A percentile compares a stretch with the other conserved stretches of the same genome.
phyloP scores from a whole-genome alignment of 1,140 invertebrate species.

The Heliconius melpomene region DNA sequence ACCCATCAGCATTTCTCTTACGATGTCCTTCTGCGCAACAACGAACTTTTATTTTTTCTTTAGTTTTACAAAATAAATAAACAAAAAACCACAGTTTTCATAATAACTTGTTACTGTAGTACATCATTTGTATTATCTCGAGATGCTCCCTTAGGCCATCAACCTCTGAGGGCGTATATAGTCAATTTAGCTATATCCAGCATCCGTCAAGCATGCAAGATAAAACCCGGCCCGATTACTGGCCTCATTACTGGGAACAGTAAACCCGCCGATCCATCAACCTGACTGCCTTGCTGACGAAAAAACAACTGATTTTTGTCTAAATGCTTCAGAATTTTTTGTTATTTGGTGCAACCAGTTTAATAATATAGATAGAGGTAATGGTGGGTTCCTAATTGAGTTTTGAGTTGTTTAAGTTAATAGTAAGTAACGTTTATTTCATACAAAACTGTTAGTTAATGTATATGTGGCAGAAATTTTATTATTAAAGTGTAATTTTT shows the following conservation, averaged over 20 bases:
- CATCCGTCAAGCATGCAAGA: conserved; percentile 48
- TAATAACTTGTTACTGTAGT: conserved; percentile 10
- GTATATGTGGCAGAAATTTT: no score
- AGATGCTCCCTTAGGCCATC: conserved; percentile 25
- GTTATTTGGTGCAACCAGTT: background rate
- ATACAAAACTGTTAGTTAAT: no score
- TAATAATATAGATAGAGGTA: conserved; percentile 31
- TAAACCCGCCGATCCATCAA: conserved; percentile 60
- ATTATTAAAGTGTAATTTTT: no score
- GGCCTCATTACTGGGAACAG: conserved; percentile 53
- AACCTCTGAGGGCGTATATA: conserved; percentile 26
- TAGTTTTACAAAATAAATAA: background rate
- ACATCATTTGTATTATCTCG: conserved; percentile 13
- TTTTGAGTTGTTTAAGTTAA: background rate
- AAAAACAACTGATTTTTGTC: conserved; percentile 41
- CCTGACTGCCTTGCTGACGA: conserved; percentile 45
- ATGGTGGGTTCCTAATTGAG: background rate
- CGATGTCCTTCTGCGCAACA: no score
- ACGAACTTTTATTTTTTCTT: background rate
- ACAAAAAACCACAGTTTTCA: background rate
- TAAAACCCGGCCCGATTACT: conserved; percentile 46
- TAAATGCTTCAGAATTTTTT: conserved; percentile 15
- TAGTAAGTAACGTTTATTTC: no score
- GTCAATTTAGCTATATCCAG: conserved; percentile 40
- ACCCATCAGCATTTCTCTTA: background rate